These are phyloP conservation scores for Clivina fossor DNA, from an alignment of 2,888 invertebrate genomes.

Conservation along the genomic window DNA sequence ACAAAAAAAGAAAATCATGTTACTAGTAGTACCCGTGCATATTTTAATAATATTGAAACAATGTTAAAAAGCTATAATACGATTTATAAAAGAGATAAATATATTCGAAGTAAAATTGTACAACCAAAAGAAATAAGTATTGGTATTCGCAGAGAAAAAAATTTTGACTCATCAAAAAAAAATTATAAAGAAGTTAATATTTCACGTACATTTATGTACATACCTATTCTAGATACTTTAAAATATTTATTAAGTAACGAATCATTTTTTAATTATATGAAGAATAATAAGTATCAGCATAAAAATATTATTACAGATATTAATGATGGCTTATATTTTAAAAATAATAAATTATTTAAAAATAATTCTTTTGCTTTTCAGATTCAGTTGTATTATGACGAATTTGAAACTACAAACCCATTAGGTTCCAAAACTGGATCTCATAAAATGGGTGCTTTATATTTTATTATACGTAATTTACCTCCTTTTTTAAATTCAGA, in stretches of 20 bases:
- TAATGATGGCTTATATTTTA: not conserved
- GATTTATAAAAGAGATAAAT: not conserved
- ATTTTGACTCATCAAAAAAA: not conserved
- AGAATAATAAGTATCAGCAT: not conserved
- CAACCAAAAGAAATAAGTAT: slow-evolving; percentile 6
- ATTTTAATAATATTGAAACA: not conserved
- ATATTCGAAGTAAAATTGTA: not conserved
- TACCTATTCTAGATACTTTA: not conserved
- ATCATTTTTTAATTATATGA: not conserved
- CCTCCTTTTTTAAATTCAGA: slow-evolving; percentile 24
- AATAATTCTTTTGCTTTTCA: slow-evolving; percentile 10
- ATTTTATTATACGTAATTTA: slow-evolving; percentile 37
- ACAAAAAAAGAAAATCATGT: no score
- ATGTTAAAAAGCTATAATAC: not conserved
- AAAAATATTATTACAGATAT: not conserved
- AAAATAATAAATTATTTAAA: slow-evolving; percentile 26
- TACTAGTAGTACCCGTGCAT: no score
- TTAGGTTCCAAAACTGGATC: slow-evolving; percentile 37
- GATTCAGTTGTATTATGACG: slow-evolving; percentile 36
- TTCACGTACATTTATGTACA: not conserved
- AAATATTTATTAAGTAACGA: not conserved
- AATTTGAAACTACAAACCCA: slow-evolving; percentile 39
- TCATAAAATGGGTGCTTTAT: slow-evolving; percentile 40
- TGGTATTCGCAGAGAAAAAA: slow-evolving; percentile 11
- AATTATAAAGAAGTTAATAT: slow-evolving; percentile 5